Conservation (phyloP, 2,113 vertebrate genomes). For the Tetrax tetrax region DNA sequence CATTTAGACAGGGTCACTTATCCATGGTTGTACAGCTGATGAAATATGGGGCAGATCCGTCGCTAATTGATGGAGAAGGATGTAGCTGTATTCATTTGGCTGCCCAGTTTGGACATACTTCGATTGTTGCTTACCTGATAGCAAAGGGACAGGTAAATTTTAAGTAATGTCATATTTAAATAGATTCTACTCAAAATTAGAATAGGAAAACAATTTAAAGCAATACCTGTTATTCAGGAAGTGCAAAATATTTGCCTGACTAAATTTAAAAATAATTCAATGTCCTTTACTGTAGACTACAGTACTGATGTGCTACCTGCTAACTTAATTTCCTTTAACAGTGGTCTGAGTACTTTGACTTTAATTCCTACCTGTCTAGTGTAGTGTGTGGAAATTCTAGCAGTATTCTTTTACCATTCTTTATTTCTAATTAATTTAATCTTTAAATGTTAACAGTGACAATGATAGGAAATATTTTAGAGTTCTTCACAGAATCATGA, state of each 20-base stretch:
- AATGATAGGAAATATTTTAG: background rate
- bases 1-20: slow-evolving; percentile 93
- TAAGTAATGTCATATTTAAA: background rate
- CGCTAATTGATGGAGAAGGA: slow-evolving; percentile 96
- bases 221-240: background rate
- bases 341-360: background rate
- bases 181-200: background rate
- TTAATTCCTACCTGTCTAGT: background rate
- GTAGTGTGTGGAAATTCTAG: background rate
- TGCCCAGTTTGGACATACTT: slow-evolving; percentile 98
- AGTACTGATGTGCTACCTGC: background rate
- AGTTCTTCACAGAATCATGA: background rate
- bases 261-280: background rate
- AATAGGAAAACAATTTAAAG: background rate
- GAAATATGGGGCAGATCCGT: slow-evolving; percentile 97
- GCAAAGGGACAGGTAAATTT: slow-evolving; percentile 95
- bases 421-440: background rate
- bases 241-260: background rate
- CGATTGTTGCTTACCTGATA: slow-evolving; percentile 98
- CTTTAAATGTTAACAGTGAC: background rate
- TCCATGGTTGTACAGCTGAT: slow-evolving; percentile 99
- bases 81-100: slow-evolving; percentile 98
- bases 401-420: background rate
- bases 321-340: background rate
- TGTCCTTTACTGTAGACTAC: background rate